These are phyloP conservation scores for Stictonetta naevosa DNA, from an alignment of 2,113 vertebrate genomes.

Conservation along the genomic window DNA sequence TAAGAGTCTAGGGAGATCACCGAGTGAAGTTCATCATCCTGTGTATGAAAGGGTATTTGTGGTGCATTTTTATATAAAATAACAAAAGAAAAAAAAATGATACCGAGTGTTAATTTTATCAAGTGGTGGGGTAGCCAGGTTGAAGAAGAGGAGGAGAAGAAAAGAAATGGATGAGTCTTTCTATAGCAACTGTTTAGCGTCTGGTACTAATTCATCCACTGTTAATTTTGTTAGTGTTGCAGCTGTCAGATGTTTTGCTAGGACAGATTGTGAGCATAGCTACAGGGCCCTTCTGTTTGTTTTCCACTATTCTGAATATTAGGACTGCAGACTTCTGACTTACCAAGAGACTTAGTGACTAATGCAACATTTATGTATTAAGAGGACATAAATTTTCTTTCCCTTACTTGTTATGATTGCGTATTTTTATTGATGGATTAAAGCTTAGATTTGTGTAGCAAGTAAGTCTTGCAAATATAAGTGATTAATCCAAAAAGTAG, in stretches of 20 bases:
- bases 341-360: constrained; percentile 73
- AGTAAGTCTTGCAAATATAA: not conserved
- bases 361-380: constrained; percentile 57
- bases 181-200: constrained; percentile 83
- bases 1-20: not conserved
- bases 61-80: not conserved
- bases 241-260: constrained; percentile 87
- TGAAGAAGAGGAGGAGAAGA: constrained; percentile 27
- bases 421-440: constrained; percentile 24
- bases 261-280: constrained; percentile 92
- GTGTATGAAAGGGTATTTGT: not conserved
- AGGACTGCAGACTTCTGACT: constrained; percentile 84
- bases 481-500: not conserved
- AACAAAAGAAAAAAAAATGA: constrained; percentile 1
- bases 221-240: constrained; percentile 95
- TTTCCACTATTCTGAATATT: constrained; percentile 90
- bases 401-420: constrained; percentile 24
- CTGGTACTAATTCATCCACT: constrained; percentile 96
- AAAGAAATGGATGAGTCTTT: constrained; percentile 66
- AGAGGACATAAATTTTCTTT: constrained; percentile 58
- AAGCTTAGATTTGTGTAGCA: not conserved
- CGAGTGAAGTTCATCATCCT: not conserved
- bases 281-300: constrained; percentile 92
- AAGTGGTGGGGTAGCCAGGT: constrained; percentile 49
- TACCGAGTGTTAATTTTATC: constrained; percentile 20